These are phyloP conservation scores for Chlamydotis undulata DNA, from an alignment of 2,113 vertebrate species.

Conservation along the genomic window DNA sequence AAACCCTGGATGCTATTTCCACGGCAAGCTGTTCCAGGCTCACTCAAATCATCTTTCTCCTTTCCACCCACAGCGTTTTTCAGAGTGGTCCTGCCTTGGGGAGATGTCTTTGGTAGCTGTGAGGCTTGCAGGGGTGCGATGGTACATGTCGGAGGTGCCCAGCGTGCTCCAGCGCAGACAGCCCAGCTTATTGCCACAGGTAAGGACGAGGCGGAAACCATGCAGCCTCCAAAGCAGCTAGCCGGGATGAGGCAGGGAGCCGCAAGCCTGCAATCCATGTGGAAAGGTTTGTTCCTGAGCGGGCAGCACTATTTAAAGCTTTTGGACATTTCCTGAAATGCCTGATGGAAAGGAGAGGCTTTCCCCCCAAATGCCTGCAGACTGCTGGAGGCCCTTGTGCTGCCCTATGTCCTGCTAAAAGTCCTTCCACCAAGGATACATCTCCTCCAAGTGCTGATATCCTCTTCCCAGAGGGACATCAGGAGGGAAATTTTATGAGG, in stretches of 20 bases:
- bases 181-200: not conserved
- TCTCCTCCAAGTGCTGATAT: not conserved
- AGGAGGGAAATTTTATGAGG: not conserved
- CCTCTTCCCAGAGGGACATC: not conserved
- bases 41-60: not conserved
- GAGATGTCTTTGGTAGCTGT: not conserved
- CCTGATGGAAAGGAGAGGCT: not conserved
- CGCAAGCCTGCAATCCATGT: not conserved
- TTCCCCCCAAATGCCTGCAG: not conserved
- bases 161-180: not conserved
- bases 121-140: not conserved
- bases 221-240: rapidly evolving
- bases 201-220: not conserved
- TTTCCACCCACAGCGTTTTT: not conserved
- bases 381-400: not conserved
- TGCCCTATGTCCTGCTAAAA: not conserved
- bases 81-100: not conserved
- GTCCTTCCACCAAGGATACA: not conserved
- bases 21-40: not conserved
- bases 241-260: not conserved
- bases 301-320: not conserved
- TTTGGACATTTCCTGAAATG: not conserved
- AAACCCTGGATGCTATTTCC: not conserved
- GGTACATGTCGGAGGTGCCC: not conserved
- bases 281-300: not conserved